These are phyloP conservation scores for Tragelaphus scriptus DNA, from an alignment of 2,113 vertebrate genomes.

Conservation along the genomic window DNA sequence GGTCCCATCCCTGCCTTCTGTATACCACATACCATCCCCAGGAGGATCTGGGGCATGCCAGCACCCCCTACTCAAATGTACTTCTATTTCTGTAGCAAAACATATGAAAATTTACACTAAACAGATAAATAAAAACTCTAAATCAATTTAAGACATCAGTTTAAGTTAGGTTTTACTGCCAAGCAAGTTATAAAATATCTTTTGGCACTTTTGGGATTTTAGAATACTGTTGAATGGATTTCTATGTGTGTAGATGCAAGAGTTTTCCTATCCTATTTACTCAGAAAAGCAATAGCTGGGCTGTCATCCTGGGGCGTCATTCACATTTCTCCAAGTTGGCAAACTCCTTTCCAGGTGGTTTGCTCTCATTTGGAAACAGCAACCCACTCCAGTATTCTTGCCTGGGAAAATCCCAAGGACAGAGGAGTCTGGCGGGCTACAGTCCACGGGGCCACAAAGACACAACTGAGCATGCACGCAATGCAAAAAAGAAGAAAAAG, in stretches of 20 bases:
- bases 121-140: neutral
- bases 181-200: neutral
- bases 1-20: neutral
- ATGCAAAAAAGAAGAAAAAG: neutral
- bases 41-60: neutral
- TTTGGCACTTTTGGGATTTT: neutral
- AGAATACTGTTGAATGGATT: neutral
- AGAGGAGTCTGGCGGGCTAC: neutral
- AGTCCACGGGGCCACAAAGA: neutral
- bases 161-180: neutral
- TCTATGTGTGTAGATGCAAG: neutral
- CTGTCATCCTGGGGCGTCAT: neutral
- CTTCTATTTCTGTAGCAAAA: neutral
- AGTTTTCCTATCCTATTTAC: neutral
- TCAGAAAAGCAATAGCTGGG: neutral
- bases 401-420: neutral
- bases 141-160: neutral
- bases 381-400: neutral
- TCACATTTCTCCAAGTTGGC: neutral
- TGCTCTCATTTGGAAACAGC: accelerated
- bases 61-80: neutral
- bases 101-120: neutral
- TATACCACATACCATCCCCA: accelerated
- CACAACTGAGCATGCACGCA: neutral
- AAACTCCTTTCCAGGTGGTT: too few species aligned